Conservation (phyloP, 2,797 vertebrate genomes). For the Pipistrellus pygmaeus region DNA sequence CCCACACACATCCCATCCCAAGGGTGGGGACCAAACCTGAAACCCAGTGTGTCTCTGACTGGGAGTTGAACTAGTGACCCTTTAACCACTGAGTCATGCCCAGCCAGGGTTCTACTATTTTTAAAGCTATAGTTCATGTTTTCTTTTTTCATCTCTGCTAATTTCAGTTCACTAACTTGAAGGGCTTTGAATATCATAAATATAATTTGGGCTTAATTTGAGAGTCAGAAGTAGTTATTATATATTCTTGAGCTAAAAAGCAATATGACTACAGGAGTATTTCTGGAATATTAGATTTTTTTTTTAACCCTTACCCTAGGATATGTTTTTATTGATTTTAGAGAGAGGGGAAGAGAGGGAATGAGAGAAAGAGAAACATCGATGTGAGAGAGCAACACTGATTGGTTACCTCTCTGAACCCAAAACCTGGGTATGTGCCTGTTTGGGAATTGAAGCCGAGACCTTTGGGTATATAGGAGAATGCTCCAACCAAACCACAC, state of each 20-base stretch:
- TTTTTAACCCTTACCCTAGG: background rate
- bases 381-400: background rate
- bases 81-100: too few relatives aligned
- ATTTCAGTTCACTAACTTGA: background rate
- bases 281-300: background rate
- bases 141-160: background rate
- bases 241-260: conserved; percentile 35
- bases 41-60: too few relatives aligned
- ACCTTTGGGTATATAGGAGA: background rate
- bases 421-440: background rate
- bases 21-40: too few relatives aligned
- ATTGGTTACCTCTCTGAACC: background rate
- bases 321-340: background rate
- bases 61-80: too few relatives aligned
- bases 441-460: background rate
- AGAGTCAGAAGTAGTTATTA: background rate
- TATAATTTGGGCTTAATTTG: background rate
- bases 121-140: background rate
- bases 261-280: background rate
- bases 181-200: background rate
- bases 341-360: background rate
- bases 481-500: background rate
- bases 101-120: background rate
- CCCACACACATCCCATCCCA: too few relatives aligned
- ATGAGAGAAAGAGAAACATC: too few relatives aligned